Percentiles rank a stretch among this genome's conserved stretches.
These are phyloP conservation scores for Ryuthela nishihirai DNA, from an alignment of 2,888 invertebrate genomes.

Conservation along the genomic window DNA sequence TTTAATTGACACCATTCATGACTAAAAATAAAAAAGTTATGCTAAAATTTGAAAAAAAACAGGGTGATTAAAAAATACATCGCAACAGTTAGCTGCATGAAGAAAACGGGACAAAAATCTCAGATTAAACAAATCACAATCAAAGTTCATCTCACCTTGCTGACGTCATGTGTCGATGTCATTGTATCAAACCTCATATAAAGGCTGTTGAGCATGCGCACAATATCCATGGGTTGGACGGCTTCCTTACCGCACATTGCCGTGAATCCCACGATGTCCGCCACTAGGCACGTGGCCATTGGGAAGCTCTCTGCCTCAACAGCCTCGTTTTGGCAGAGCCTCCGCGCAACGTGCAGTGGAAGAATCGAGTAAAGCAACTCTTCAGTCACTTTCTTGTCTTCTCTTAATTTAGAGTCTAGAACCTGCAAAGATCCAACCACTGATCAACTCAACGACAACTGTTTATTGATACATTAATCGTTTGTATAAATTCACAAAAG, in stretches of 20 bases:
- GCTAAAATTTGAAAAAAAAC: too few relatives aligned
- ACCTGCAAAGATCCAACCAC: too few relatives aligned
- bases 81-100: too few relatives aligned
- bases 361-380: conserved; percentile 43
- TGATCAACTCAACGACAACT: too few relatives aligned
- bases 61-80: too few relatives aligned
- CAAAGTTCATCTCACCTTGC: conserved; percentile 33
- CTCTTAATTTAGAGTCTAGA: conserved; percentile 42
- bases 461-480: too few relatives aligned
- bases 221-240: conserved; percentile 45
- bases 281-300: conserved; percentile 43
- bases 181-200: conserved; percentile 39
- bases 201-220: conserved; percentile 43
- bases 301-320: conserved; percentile 44
- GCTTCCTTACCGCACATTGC: conserved; percentile 41
- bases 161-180: conserved; percentile 33
- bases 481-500: too few relatives aligned
- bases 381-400: conserved; percentile 44
- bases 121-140: too few relatives aligned
- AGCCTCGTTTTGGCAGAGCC: conserved; percentile 37
- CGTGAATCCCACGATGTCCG: conserved; percentile 45
- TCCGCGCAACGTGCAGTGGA: conserved; percentile 43
- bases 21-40: too few relatives aligned
- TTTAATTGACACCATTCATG: too few relatives aligned
- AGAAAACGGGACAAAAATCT: too few relatives aligned